Evolutionary conservation across 2,797 vertebrate genomes (phyloP).

Genomic region (Leptoclinus maculatus): DNA sequence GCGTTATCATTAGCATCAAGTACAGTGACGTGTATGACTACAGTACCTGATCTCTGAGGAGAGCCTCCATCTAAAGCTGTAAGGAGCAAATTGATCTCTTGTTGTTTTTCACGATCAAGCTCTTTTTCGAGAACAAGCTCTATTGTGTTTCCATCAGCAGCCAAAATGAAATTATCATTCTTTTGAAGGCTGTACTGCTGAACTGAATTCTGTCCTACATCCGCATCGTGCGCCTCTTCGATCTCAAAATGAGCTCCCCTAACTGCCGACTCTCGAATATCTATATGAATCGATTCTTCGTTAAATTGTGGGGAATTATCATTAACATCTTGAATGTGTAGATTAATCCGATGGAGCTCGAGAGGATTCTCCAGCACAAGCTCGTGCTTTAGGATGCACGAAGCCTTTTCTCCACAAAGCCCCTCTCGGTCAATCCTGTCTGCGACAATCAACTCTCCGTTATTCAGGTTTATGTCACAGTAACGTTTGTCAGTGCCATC

Average conservation of each 20-base stretch:
- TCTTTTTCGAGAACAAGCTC: constrained; percentile 66
- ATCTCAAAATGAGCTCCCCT: constrained; percentile 69
- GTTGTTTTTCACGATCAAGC: constrained; percentile 65
- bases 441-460: constrained; percentile 67
- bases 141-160: constrained; percentile 24
- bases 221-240: constrained; percentile 71
- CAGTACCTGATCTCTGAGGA: constrained; percentile 66
- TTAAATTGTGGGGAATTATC: constrained; percentile 82
- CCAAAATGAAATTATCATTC: constrained; percentile 66
- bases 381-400: constrained; percentile 79
- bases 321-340: constrained; percentile 84
- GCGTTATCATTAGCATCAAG: constrained; percentile 71
- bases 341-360: constrained; percentile 67
- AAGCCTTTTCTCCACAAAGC: constrained; percentile 68
- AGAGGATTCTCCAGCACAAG: constrained; percentile 83
- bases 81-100: constrained; percentile 54
- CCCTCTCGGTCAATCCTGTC: constrained; percentile 77
- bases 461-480: constrained; percentile 63
- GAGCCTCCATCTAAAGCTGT: constrained; percentile 53
- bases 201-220: constrained; percentile 73
- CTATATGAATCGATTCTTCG: constrained; percentile 33
- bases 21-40: constrained; percentile 61
- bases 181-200: constrained; percentile 58
- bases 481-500: constrained; percentile 52
- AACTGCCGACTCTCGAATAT: constrained; percentile 39